A percentile compares a stretch with the other conserved stretches of the same genome.
Conservation (phyloP, 1,140 invertebrate genomes). For the Nephotettix cincticeps region DNA sequence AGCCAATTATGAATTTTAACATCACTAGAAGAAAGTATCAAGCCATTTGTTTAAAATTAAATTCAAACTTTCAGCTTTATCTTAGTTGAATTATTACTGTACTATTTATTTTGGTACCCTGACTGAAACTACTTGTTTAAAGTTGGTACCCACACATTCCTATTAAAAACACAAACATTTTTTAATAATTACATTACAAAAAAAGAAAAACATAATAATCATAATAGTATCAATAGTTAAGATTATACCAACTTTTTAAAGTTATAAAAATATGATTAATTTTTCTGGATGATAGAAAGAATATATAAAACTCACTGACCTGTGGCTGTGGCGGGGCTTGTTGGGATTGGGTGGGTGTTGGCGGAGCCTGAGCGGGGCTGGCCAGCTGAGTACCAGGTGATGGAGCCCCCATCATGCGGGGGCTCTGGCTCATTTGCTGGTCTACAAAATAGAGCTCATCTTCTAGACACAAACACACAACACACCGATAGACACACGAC, state of each 20-base stretch:
- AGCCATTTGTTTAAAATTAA: too few species aligned
- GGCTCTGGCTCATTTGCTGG: slow-evolving; percentile 5
- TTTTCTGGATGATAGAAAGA: too few species aligned
- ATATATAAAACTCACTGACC: slow-evolving; percentile 10
- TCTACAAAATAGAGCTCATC: slow-evolving; percentile 23
- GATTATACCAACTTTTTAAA: background rate
- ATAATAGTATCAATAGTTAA: background rate
- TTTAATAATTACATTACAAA: too few species aligned
- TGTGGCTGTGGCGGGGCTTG: slow-evolving; percentile 45
- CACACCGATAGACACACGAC: background rate
- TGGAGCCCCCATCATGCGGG: background rate
- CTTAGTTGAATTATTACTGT: too few species aligned
- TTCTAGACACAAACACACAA: slow-evolving; percentile 2
- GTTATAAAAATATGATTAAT: background rate
- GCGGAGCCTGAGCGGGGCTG: background rate
- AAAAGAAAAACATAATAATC: too few species aligned
- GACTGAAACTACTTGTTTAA: too few species aligned
- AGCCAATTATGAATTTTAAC: too few species aligned
- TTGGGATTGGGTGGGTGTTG: slow-evolving; percentile 23
- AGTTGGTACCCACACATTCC: too few species aligned
- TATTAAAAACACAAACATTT: too few species aligned
- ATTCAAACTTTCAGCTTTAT: too few species aligned
- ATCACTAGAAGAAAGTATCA: too few species aligned
- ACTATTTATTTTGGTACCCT: too few species aligned
- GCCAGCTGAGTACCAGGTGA: background rate